A percentile compares a stretch with the other conserved stretches of the same genome.
These are phyloP conservation scores for Geothlypis trichas DNA, from an alignment of 2,113 vertebrate species.

Conservation along the genomic window DNA sequence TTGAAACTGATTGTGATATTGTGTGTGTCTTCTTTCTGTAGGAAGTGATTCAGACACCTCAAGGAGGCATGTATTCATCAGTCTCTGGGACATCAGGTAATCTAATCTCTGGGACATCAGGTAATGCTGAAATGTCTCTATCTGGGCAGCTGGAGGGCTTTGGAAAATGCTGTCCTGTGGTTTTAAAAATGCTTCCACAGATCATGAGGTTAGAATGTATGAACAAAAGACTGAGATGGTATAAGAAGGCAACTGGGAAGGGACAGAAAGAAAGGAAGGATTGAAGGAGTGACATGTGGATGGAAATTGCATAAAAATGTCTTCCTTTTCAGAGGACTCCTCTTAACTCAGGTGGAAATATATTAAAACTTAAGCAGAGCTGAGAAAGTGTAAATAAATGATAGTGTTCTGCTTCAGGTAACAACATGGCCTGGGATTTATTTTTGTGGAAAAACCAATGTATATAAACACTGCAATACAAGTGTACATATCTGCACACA, in stretches of 20 bases:
- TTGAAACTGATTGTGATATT: neutral
- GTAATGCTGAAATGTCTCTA: neutral
- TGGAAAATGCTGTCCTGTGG: neutral
- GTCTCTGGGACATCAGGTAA: neutral
- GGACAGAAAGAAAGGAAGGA: neutral
- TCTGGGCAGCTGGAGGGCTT: neutral
- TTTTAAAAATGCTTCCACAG: neutral
- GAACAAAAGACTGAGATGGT: neutral
- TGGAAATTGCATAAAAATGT: neutral
- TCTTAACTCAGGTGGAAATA: slow-evolving; percentile 1
- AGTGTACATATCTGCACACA: neutral
- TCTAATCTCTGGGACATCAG: neutral
- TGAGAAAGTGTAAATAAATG: slow-evolving; percentile 19
- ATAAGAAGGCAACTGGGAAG: neutral
- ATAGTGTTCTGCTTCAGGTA: neutral
- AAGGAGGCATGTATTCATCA: neutral
- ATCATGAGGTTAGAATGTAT: neutral
- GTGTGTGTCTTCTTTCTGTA: neutral
- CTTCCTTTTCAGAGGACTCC: neutral
- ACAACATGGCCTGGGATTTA: neutral
- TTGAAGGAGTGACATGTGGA: neutral
- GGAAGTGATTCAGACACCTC: slow-evolving; percentile 38
- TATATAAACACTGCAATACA: neutral
- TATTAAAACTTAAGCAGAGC: neutral
- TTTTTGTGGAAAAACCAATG: neutral